Evolutionary conservation across 2,797 vertebrate species (phyloP).

Genomic region (Steatocranus sp.): DNA sequence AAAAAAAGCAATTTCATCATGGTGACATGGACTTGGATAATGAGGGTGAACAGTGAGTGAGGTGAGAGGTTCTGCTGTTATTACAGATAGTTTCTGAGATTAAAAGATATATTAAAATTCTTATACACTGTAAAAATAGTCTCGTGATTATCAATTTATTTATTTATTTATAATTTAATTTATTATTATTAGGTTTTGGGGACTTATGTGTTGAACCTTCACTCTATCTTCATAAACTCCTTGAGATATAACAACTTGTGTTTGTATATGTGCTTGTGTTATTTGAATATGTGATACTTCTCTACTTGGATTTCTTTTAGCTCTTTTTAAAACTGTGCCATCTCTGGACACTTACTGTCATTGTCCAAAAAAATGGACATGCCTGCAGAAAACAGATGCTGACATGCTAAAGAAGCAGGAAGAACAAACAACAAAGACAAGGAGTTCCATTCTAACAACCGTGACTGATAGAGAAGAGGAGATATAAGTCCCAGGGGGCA

Average conservation of each 20-base stretch:
- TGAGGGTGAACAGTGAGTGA: not conserved
- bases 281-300: not conserved
- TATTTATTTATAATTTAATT: not conserved
- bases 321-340: not conserved
- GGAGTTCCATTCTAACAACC: not conserved
- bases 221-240: not conserved
- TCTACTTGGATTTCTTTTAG: not conserved
- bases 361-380: not conserved
- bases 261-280: not conserved
- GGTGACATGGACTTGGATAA: not conserved
- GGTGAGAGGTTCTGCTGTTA: not conserved
- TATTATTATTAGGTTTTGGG: not conserved
- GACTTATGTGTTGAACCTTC: not conserved
- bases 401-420: not conserved
- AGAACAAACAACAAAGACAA: not conserved
- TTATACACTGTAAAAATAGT: not conserved
- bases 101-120: not conserved
- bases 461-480: not conserved
- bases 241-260: not conserved
- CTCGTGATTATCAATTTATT: not conserved
- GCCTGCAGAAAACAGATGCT: not conserved
- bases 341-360: not conserved
- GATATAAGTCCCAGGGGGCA: not conserved
- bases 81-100: not conserved
- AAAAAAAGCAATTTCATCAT: not conserved